Evolutionary conservation across 2,888 invertebrate species (phyloP), one percentile per base, ranked within the genome.

Genomic region (Amphipyra tragopoginis): DNA sequence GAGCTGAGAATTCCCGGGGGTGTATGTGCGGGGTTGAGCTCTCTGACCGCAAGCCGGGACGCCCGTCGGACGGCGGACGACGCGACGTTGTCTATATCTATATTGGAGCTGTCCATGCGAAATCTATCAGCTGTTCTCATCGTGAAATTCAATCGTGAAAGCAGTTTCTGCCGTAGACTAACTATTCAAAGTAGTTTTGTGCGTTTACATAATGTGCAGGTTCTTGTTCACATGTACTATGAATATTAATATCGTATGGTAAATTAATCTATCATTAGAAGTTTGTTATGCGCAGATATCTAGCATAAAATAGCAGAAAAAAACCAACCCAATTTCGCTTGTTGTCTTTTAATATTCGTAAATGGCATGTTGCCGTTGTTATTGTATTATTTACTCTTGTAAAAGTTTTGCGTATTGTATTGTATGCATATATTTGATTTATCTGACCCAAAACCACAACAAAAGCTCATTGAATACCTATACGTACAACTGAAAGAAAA

Each of bases 111-210:
- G 57, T 55, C 54, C 65, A 54, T 70, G 72, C 51, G 72, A 74
- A 80, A 67, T 76, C 50, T 71, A 65, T 68, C 74, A 77, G 72
- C 72, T 78, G 80, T 57, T 75, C 63, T 68, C 61, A 61, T 68
- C 45, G 54, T 13, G 29, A 53, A 65, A 61, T 64, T 60, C 38
- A 49, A 48, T 49, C n/a, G n/a, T 21, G 21, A 21, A 39, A 21
- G 33, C 9, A 50, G 21, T n/a, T 61, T 53, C 42, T 33, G 14
- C 43, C 42, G 40, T 53, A 42, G 33, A 38, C 21, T 45, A 39
- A 57, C 26, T 52, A 52, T 53, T 55, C 39, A 36, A 45, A 53
- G 34, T 47, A 44, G 29, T 49, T 48, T 65, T 36, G 33, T 44
- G 47, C 5, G n/a, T 42, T 40, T 13, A 39, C 26, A 39, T 39